Base-by-base conservation (phyloP, 2,888 invertebrate species). In the Diabrotica balteata region DNA sequence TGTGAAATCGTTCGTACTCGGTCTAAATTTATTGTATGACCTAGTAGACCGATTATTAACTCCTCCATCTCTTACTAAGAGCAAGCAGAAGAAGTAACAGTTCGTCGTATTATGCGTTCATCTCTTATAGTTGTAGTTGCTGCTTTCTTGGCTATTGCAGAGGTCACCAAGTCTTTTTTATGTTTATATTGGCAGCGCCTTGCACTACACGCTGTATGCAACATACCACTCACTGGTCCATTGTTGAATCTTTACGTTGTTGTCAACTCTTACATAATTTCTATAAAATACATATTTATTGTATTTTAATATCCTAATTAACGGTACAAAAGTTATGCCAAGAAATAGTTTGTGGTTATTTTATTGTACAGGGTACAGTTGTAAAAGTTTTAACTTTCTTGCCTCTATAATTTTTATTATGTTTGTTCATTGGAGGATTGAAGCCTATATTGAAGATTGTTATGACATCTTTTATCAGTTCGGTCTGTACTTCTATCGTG, bases 141-240 rank as follows among this genome's bases (percentile, higher is more conserved):
- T 63, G 63, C 63, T 63, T 63, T 63, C 63, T 63, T 63, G 63
- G 32, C 57, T 63, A 49, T 63, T 63, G 57, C 57, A 49, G 63
- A 63, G 63, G 63, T 63, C 63, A 63, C 63, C 63, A 50, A 51
- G 57, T 57, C 50, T 50, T 63, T 63, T 63, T 63, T 63, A 63
- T 57, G 57, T 63, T 57, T 57, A 49, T 57, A 50, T 46, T 45
- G 55, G 43, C 55, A 57, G 63, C 63, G 63, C 63, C 63, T 63
- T 63, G 51, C 57, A 63, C 57, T 63, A 57, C 57, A 63, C 63
- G 42, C 45, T 45, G 45, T 45, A 57, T 57, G 44, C 44, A 66
- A 67, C 69, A 72, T 69, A 67, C 66, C 70, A 71, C 71, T 65
- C 67, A 74, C 72, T 74, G 74, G 73, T 73, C 76, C 75, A 76